phyloP scores from a whole-genome alignment of 2,113 vertebrate species.

The Hippopotamus amphibius region DNA sequence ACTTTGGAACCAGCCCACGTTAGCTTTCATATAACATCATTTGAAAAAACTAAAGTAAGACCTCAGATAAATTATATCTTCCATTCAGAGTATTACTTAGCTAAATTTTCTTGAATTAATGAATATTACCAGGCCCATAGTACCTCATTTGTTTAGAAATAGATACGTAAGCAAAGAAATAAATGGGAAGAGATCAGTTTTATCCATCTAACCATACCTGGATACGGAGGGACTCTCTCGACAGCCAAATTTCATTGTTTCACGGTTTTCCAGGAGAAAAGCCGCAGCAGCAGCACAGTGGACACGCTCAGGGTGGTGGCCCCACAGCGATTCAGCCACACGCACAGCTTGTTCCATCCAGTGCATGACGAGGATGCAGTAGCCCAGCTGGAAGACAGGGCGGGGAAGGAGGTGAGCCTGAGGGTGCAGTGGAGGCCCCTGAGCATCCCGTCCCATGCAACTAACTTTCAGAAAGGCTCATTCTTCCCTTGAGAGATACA shows the following conservation, averaged over 20 bases:
- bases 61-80: not conserved
- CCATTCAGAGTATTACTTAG: not conserved
- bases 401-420: not conserved
- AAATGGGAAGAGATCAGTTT: not conserved
- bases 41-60: not conserved
- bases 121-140: not conserved
- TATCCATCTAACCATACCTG: constrained; percentile 84
- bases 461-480: not conserved
- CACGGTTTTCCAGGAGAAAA: constrained; percentile 96
- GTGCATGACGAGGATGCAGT: constrained; percentile 94
- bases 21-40: not conserved
- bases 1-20: not conserved
- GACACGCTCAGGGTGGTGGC: constrained; percentile 87
- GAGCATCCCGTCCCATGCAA: not conserved
- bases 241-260: constrained; percentile 95
- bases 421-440: not conserved
- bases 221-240: constrained; percentile 94
- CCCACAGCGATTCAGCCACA: constrained; percentile 87
- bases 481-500: not conserved
- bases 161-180: not conserved
- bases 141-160: not conserved
- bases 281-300: constrained; percentile 90
- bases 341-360: constrained; percentile 90
- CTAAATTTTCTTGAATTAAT: not conserved
- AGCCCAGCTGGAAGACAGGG: constrained; percentile 90